phyloP scores from a whole-genome alignment of 2,113 vertebrate genomes.

The Hymenochirus boettgeri region DNA sequence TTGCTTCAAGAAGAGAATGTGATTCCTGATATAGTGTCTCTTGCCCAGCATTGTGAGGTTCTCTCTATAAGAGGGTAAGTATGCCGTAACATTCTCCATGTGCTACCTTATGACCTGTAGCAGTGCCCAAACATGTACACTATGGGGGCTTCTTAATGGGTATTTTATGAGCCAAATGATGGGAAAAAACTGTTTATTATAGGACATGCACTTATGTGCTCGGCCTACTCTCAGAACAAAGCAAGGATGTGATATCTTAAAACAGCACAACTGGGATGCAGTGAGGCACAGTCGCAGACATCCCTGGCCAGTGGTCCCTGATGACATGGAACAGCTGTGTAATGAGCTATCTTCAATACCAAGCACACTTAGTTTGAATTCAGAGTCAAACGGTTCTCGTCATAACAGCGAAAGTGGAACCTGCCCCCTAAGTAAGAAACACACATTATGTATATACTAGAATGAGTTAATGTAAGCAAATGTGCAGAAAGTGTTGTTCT shows the following conservation, averaged over 20 bases:
- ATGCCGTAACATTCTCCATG: too few species aligned
- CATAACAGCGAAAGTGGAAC: slow-evolving; percentile 98
- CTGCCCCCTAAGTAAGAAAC: slow-evolving; percentile 79
- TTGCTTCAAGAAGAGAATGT: slow-evolving; percentile 96
- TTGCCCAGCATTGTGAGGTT: slow-evolving; percentile 93
- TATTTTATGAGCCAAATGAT: too few species aligned
- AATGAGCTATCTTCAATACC: slow-evolving; percentile 76
- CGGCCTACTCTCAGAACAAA: slow-evolving; percentile 92
- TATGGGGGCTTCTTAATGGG: too few species aligned
- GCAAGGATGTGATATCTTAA: slow-evolving; percentile 92
- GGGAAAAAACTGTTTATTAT: slow-evolving; percentile 49
- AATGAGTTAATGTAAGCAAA: too few species aligned
- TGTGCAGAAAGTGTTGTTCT: too few species aligned
- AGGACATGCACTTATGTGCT: slow-evolving; percentile 93
- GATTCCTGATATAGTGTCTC: slow-evolving; percentile 85
- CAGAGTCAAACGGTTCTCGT: slow-evolving; percentile 90
- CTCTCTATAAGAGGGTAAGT: slow-evolving; percentile 90
- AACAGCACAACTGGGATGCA: slow-evolving; percentile 88
- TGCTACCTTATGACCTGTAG: too few species aligned
- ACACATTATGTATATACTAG: too few species aligned
- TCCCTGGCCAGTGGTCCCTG: slow-evolving; percentile 90
- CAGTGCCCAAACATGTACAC: too few species aligned
- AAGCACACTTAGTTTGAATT: slow-evolving; percentile 83
- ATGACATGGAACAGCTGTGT: slow-evolving; percentile 84
- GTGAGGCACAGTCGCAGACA: slow-evolving; percentile 92